Evolutionary conservation across 2,797 vertebrate species (phyloP).

Genomic region (Poeciliopsis paucimaculata): DNA sequence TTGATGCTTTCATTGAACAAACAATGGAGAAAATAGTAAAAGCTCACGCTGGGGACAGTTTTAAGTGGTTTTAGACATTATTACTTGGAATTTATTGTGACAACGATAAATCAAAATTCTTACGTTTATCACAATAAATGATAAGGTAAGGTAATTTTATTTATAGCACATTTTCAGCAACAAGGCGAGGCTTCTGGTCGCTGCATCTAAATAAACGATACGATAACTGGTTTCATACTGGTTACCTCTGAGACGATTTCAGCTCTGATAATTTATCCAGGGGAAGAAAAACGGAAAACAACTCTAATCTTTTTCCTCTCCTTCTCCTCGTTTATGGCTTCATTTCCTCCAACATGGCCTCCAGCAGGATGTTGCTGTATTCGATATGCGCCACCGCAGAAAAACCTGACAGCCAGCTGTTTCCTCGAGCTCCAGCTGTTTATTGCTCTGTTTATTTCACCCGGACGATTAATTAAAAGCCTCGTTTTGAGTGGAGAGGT

Average conservation of each 20-base stretch:
- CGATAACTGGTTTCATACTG: too few species aligned
- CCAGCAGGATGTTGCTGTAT: constrained; percentile 8
- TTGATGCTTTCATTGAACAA: too few species aligned
- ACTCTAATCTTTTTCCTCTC: background rate
- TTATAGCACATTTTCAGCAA: too few species aligned
- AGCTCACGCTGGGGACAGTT: too few species aligned
- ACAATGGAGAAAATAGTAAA: too few species aligned
- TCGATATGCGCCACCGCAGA: background rate
- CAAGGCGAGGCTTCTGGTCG: too few species aligned
- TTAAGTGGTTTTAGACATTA: too few species aligned
- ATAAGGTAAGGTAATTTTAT: too few species aligned
- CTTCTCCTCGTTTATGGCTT: background rate
- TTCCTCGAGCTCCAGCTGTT: constrained; percentile 62
- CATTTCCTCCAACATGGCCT: constrained; percentile 1
- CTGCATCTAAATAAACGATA: too few species aligned
- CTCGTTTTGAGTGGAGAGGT: constrained; percentile 17
- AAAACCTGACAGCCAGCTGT: constrained; percentile 24
- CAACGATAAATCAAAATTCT: too few species aligned
- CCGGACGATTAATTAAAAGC: constrained; percentile 51
- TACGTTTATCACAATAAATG: too few species aligned
- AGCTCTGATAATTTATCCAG: background rate
- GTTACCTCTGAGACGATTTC: background rate
- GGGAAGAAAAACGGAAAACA: background rate
- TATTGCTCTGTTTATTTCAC: constrained; percentile 61
- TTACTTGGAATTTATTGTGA: too few species aligned